Conservation (phyloP, 2,113 vertebrate species). For the Calcarius ornatus region DNA sequence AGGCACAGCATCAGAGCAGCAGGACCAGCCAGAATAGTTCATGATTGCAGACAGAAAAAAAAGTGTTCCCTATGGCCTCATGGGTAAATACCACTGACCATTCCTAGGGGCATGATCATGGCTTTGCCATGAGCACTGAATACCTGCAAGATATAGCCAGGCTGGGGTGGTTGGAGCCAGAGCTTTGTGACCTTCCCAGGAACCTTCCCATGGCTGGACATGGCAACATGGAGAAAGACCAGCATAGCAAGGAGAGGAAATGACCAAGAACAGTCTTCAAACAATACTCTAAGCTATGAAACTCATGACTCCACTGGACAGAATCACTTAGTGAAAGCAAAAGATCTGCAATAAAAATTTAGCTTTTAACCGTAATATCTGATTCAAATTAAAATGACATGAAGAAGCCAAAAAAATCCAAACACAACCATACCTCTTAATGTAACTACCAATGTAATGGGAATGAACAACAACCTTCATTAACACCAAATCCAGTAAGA, state of each 20-base stretch:
- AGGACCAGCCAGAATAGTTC: not conserved
- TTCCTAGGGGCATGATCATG: not conserved
- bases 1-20: rapidly evolving
- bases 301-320: not conserved
- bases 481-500: not conserved
- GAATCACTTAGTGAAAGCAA: not conserved
- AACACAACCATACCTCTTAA: not conserved
- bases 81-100: not conserved
- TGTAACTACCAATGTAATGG: not conserved
- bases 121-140: not conserved
- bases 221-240: not conserved
- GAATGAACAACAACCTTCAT: not conserved
- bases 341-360: not conserved
- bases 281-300: not conserved
- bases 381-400: not conserved
- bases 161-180: not conserved
- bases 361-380: not conserved
- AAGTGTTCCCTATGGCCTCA: not conserved
- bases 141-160: not conserved
- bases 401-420: not conserved
- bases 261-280: not conserved
- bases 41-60: not conserved
- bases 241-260: not conserved
- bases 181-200: not conserved
- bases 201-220: not conserved